Percentiles rank a stretch among this genome's conserved stretches.
Evolutionary conservation across 1,140 invertebrate species (phyloP).

Genomic region (Atopsyche davidsoni): DNA sequence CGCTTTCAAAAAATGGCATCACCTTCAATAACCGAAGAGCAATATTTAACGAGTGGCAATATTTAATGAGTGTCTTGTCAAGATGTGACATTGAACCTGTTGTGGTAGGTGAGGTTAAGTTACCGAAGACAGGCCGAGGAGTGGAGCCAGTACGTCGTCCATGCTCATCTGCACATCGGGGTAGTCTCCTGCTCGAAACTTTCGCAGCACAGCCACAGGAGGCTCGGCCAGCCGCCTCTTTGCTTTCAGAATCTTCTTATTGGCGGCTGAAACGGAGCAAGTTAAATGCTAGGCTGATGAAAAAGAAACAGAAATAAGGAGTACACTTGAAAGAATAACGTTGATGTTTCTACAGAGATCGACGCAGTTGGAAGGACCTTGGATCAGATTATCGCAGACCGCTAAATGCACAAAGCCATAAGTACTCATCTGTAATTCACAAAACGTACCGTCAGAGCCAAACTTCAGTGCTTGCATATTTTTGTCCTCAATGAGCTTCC

Average conservation of each 20-base stretch:
- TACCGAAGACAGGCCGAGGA: constrained; percentile 22
- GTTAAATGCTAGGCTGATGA: no score
- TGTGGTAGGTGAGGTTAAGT: no score
- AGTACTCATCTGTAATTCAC: constrained; percentile 1
- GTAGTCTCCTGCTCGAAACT: constrained; percentile 22
- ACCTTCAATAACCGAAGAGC: no score
- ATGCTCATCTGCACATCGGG: constrained; percentile 24
- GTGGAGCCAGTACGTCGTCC: constrained; percentile 19
- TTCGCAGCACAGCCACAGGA: constrained; percentile 15
- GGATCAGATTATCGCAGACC: no score
- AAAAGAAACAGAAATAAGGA: neutral
- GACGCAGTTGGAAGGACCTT: no score
- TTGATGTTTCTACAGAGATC: neutral
- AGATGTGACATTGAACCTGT: no score
- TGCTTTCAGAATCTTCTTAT: constrained; percentile 10
- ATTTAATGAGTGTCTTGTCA: no score
- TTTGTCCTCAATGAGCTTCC: constrained; percentile 22
- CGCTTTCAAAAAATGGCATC: no score
- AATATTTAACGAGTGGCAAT: no score
- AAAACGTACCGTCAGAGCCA: neutral
- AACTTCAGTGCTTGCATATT: constrained; percentile 17
- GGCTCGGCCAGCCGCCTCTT: constrained; percentile 12
- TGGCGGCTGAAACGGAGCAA: constrained; percentile 11
- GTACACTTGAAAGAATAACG: neutral
- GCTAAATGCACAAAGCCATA: no score